Evolutionary conservation across 2,888 invertebrate species (phyloP).

Genomic region (Pyrrhosoma nymphula): DNA sequence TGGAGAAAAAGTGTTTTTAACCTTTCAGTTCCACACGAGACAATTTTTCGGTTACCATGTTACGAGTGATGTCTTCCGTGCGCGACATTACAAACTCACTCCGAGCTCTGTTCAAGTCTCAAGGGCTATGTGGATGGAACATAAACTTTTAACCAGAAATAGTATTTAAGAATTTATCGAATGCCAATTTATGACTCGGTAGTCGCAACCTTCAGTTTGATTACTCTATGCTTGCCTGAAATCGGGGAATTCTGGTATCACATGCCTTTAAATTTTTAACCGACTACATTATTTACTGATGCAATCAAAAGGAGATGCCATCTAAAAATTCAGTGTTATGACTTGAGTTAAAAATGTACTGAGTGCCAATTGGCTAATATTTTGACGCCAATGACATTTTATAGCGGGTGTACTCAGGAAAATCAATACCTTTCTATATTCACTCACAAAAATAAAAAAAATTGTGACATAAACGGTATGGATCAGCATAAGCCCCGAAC

Average conservation of each 20-base stretch:
- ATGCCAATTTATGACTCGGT: background rate
- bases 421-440: background rate
- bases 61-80: no score
- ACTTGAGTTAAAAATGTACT: background rate
- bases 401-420: background rate
- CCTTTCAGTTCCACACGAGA: background rate
- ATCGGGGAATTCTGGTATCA: background rate
- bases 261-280: background rate
- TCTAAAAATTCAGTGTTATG: constrained; percentile 15
- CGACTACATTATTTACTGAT: background rate
- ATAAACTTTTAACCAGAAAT: background rate
- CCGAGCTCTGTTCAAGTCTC: no score
- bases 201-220: background rate
- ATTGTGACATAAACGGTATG: no score
- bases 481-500: no score
- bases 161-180: background rate
- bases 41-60: background rate
- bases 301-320: background rate
- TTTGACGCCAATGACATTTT: background rate
- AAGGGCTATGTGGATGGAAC: background rate
- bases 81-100: no score
- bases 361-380: background rate
- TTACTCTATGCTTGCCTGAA: background rate
- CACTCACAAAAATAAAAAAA: background rate
- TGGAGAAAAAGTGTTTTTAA: no score